Evolutionary conservation across 2,113 vertebrate genomes (phyloP), one percentile per base, ranked within the genome.

Genomic region (Hyperopisus bebe): DNA sequence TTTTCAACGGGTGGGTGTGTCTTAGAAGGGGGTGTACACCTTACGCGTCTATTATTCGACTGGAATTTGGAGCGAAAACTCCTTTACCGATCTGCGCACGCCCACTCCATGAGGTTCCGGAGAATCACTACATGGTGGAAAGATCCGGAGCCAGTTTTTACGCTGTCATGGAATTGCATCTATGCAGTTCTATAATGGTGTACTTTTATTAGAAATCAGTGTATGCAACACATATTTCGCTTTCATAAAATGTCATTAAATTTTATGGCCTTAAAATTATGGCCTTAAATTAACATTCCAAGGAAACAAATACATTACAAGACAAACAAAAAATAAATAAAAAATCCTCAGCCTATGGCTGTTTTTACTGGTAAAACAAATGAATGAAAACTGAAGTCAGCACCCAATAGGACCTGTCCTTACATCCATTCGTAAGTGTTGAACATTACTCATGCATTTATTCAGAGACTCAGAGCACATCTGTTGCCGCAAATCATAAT

Each of bases 401-500:
- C n/a, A 86, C 82, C 74, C 86, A 77, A 90, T 39, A 89, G 83
- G 90, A 90, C 62, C 47, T 27, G 62, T 77, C 66, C 82, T 74
- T 90, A 82, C 27, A 85, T 70, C 48, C 83, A 46, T 84, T 66
- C 19, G 44, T 62, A 80, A 89, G 86, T 82, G 83, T 50, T 51
- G 15, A 88, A 85, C 42, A 87, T 90, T 91, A 47, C 46, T 62
- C 31, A 86, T 90, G 86, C 88, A 92, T 92, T 91, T 88, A 88
- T 92, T 84, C 89, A 87, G 83, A 87, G 91, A 91, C 89, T 88
- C 77, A 13, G 87, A 90, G 91, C 94, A 94, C 95, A 95, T 95
- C 94, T 96, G 94, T 96, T 95, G 95, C 93, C 90, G 90, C 91
- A 91, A 93, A 93, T 93, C 91, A 92, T 95, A 94, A 96, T 95